phyloP scores from a whole-genome alignment of 2,113 vertebrate species.

The Lagopus leucura region DNA sequence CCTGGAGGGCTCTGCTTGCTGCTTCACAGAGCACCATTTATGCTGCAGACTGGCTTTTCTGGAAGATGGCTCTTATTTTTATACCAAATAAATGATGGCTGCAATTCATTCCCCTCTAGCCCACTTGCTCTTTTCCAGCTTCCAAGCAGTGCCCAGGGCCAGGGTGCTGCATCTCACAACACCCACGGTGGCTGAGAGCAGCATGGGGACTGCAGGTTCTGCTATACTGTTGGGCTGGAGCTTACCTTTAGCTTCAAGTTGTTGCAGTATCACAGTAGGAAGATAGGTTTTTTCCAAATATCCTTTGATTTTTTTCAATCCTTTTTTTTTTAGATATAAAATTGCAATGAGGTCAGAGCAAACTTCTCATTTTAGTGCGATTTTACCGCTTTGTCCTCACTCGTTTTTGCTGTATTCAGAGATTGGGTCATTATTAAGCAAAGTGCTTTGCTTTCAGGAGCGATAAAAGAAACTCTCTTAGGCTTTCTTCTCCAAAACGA shows the following conservation, averaged over 20 bases:
- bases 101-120: neutral
- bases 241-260: fast-evolving
- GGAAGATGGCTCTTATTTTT: slow-evolving; percentile 36
- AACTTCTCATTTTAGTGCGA: neutral
- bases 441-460: neutral
- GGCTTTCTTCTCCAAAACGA: neutral
- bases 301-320: neutral
- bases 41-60: slow-evolving; percentile 17
- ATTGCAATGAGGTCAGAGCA: neutral
- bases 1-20: neutral
- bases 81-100: neutral
- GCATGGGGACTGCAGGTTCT: neutral
- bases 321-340: neutral
- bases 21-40: neutral
- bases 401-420: neutral
- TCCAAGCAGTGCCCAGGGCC: neutral
- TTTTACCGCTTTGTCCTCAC: neutral
- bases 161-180: neutral
- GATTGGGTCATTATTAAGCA: neutral
- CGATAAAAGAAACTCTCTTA: neutral
- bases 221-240: neutral
- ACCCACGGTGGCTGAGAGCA: neutral
- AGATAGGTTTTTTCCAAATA: neutral
- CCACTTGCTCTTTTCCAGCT: neutral
- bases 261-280: neutral